Percentiles rank a stretch among this genome's conserved stretches.
Conservation (phyloP, 1,140 invertebrate species). For the Drosophila nasuta region DNA sequence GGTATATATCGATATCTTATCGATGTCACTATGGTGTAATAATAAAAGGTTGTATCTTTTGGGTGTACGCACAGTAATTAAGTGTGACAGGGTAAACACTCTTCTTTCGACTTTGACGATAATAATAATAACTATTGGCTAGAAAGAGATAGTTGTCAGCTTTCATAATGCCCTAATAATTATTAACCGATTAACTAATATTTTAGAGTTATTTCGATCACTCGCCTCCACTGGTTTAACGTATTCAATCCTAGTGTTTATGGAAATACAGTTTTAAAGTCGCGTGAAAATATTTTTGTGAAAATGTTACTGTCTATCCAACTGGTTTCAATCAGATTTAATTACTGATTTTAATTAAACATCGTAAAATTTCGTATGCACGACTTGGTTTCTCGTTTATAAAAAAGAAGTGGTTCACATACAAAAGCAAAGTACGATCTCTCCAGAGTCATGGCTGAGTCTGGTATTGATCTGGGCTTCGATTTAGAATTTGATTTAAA, state of each 20-base stretch:
- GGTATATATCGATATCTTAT: background rate
- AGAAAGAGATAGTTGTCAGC: background rate
- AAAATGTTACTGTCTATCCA: conserved; percentile 46
- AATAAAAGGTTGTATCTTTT: background rate
- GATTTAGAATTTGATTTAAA: conserved; percentile 87
- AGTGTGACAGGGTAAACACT: conserved; percentile 4
- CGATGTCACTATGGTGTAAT: conserved; percentile 7
- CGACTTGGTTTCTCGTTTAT: background rate
- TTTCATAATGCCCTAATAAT: conserved; percentile 1
- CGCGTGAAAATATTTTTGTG: conserved; percentile 35
- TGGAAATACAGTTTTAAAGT: background rate
- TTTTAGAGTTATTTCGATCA: conserved; percentile 32
- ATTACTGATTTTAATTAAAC: conserved; percentile 37
- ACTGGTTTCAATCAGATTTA: conserved; percentile 44
- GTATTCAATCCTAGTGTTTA: conserved; percentile 9
- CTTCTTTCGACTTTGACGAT: background rate
- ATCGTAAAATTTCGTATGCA: background rate
- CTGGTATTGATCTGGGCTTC: conserved; percentile 90
- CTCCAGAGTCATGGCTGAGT: conserved; percentile 85
- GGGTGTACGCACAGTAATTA: background rate
- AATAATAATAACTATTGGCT: background rate
- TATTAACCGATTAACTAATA: conserved; percentile 10
- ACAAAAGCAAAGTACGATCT: background rate
- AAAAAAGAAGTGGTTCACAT: background rate
- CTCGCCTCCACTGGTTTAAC: conserved; percentile 5